Evolutionary conservation across 2,113 vertebrate species (phyloP).

Genomic region (Aix galericulata): DNA sequence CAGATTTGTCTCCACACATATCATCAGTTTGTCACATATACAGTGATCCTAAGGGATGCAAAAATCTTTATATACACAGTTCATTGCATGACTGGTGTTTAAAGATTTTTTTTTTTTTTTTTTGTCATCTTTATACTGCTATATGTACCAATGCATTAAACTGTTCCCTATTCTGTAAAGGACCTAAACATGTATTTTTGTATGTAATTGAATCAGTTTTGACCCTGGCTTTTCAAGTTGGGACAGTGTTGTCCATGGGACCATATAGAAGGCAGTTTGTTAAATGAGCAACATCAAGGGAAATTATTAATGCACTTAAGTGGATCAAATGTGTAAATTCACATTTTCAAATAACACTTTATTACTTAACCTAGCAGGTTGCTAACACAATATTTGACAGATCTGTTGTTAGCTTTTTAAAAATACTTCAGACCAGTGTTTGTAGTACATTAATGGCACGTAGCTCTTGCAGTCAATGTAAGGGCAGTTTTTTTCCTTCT

Average conservation of each 20-base stretch:
- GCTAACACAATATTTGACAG: neutral
- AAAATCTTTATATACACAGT: neutral
- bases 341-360: neutral
- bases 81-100: too few species aligned
- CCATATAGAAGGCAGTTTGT: accelerated
- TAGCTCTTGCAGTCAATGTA: neutral
- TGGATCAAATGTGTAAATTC: neutral
- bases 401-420: neutral
- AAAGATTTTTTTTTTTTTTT: too few species aligned
- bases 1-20: neutral
- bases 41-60: neutral
- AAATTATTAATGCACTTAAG: neutral
- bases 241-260: neutral
- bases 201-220: neutral
- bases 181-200: neutral
- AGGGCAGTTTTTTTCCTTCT: neutral
- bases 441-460: neutral
- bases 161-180: neutral
- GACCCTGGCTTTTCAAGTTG: neutral
- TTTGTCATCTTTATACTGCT: neutral
- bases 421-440: neutral
- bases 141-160: neutral
- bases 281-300: neutral
- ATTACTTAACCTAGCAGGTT: neutral
- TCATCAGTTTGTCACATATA: neutral